Evolutionary conservation across 64 coral and sea anemone genomes (phyloP), one percentile per base, ranked within the genome.

Genomic region (Astreopora myriophthalma): DNA sequence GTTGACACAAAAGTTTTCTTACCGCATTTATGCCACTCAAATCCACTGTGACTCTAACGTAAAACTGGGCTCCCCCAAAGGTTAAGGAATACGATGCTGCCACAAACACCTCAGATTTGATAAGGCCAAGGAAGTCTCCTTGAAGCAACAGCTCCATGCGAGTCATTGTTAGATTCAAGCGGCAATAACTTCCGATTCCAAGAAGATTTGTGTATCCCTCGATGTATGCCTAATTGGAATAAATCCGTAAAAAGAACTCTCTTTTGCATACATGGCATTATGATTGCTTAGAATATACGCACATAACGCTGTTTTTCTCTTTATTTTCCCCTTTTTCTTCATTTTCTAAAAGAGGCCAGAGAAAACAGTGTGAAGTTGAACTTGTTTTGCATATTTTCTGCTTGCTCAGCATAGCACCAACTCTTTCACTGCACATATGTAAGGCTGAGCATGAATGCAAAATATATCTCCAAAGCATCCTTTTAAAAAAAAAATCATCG

Each of bases 91-190:
- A 99, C 24, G 73, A 73, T 12, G 97, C 97, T 17, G 81, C 38
- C 1, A 99, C 76, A 20, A 90, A 99, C 2, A 99, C 97, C 64
- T 99, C 97, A 76, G 94, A 87, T 30, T 93, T 99, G 27, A 99
- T 87, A 0, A 99, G 87, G 19, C 71, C 78, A 49, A 99, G 83
- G 60, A 99, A 99, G 61, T 93, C 90, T 66, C 97, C 97, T 37
- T 42, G 80, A 14, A 99, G 71, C 14, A 96, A 74, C 20, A 99
- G 73, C 35, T 99, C 90, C 60, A 99, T 92, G 8, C 88, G 48
- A 7, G 91, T 74, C 94, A 93, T 99, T 0, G 97, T 99, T 12
- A 99, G 32, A 69, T 99, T 99, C 28, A 99, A 84, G 12, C 91
- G 79, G 48, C 76, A 85, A 37, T 96, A 99, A 0, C 78, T 74